These are phyloP conservation scores for Eutolmus rufibarbis DNA, from an alignment of 2,888 invertebrate species.

Conservation along the genomic window DNA sequence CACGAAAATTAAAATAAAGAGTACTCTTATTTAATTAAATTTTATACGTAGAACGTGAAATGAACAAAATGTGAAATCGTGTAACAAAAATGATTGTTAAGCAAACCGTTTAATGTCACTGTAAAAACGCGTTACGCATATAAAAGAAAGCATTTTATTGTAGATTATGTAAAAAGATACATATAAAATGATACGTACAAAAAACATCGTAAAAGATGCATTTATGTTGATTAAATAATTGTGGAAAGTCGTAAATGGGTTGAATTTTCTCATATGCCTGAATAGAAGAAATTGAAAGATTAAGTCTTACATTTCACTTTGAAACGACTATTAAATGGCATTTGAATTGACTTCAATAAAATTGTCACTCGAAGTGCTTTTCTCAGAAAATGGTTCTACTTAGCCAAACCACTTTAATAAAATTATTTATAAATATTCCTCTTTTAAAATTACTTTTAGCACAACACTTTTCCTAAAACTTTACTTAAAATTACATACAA, in stretches of 20 bases:
- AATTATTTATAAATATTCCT: no score
- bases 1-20: not conserved
- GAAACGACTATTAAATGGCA: no score
- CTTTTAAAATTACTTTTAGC: no score
- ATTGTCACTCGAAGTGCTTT: not conserved
- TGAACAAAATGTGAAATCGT: not conserved
- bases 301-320: not conserved
- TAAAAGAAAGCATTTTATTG: not conserved
- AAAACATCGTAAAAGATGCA: not conserved
- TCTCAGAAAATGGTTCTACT: no score
- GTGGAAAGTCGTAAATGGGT: not conserved
- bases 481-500: no score
- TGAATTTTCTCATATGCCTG: not conserved
- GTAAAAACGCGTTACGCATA: not conserved
- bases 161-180: not conserved
- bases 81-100: not conserved
- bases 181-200: not conserved
- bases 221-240: not conserved
- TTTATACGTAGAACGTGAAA: not conserved
- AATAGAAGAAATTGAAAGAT: not conserved
- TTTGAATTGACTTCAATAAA: not conserved
- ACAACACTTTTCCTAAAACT: no score
- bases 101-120: not conserved
- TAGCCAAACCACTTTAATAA: no score
- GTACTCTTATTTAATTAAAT: not conserved